Conservation (phyloP, 2,797 vertebrate genomes). For the Etheostoma nigrum region DNA sequence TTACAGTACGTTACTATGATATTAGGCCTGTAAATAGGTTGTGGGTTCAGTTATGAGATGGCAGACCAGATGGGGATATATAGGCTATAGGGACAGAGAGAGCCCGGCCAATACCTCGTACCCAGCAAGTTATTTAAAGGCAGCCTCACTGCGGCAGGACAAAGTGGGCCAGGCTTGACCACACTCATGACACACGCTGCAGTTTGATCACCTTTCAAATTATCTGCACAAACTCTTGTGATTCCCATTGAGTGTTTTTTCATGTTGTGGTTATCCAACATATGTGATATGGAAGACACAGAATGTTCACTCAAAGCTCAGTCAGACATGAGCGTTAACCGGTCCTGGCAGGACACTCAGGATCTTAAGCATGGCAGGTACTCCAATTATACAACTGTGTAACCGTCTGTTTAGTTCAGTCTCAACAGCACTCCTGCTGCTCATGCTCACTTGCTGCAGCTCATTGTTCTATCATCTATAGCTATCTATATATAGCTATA, state of each 20-base stretch:
- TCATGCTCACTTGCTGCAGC: constrained; percentile 11
- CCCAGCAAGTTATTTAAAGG: constrained; percentile 78
- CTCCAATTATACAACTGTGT: constrained; percentile 37
- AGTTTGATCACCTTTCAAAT: constrained; percentile 52
- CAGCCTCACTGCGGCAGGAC: constrained; percentile 60
- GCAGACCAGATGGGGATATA: constrained; percentile 60
- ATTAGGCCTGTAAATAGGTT: constrained; percentile 70
- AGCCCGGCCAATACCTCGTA: constrained; percentile 39
- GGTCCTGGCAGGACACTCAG: constrained; percentile 44
- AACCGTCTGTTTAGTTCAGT: constrained; percentile 44
- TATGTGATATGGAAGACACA: constrained; percentile 13
- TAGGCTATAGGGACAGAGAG: constrained; percentile 51
- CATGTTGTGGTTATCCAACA: constrained; percentile 10
- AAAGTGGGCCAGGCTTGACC: constrained; percentile 71
- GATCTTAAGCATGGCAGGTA: constrained; percentile 46
- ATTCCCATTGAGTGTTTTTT: constrained; percentile 27
- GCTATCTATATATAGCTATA: neutral
- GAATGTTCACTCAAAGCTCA: constrained; percentile 35
- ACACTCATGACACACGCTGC: constrained; percentile 31
- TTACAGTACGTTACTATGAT: constrained; percentile 37
- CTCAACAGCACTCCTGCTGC: constrained; percentile 27
- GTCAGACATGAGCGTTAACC: constrained; percentile 10
- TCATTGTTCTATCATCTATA: constrained; percentile 23
- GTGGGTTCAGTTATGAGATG: constrained; percentile 57
- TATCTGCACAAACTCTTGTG: constrained; percentile 17